Evolutionary conservation across 2,113 vertebrate species (phyloP), one percentile per base, ranked within the genome.

Genomic region (Takifugu bimaculatus): DNA sequence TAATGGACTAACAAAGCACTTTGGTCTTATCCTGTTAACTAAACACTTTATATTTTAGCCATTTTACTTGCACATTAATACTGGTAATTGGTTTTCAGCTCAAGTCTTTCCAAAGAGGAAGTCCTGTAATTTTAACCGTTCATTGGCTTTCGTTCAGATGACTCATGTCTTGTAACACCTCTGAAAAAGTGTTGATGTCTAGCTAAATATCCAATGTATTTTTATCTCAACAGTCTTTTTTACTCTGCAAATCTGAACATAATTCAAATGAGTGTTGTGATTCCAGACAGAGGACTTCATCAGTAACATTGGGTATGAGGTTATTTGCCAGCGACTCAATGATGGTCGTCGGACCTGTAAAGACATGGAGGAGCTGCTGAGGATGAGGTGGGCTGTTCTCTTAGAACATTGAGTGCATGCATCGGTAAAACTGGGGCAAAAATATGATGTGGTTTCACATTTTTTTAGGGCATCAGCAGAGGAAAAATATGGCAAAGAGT

Each of bases 331-430:
- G 72, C 86, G 93, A 70, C 85, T 96, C 4, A 79, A 87, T 72
- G 95, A 98, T 0, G 96, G 96, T 4, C 92, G 93, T 50, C 93
- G 91, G 62, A 94, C 94, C 69, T 95, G 95, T 88, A 98, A 98
- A 77, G 95, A 98, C 3, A 85, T 95, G 84, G 96, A 98, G 71
- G 96, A 98, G 39, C 89, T 98, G 49, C 85, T 97, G 58, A 93
- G 94, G 78, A 93, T 96, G 90, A 95, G 96, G 96, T 91, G 50
- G 4, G 57, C 14, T 50, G 9, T 29, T 20, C 3, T 20, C 20
- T 20, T 32, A 2, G 44, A 29, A 1, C 6, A 3, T 4, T 14
- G 45, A 48, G 11, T 12, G 48, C 9, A 20, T 51, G 5, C 32
- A 52, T 14, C 15, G 2, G 14, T 11, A 26, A 2, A 13, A 13